Percentiles rank a stretch among this genome's conserved stretches.
These are phyloP conservation scores for Aptenodytes forsteri DNA, from an alignment of 2,113 vertebrate genomes.

Conservation along the genomic window DNA sequence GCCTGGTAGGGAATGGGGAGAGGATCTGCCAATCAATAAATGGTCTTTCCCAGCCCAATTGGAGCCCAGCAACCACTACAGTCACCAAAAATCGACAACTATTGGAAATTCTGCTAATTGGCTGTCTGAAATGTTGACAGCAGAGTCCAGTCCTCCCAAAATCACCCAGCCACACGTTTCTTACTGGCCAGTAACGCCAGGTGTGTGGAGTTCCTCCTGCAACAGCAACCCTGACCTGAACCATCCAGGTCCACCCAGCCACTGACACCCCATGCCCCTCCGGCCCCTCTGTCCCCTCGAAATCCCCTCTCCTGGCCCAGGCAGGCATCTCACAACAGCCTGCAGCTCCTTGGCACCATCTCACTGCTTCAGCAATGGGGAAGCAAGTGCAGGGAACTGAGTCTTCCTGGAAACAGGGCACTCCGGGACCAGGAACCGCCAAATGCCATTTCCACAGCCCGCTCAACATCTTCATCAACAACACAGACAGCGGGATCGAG, in stretches of 20 bases:
- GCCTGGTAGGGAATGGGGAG: not conserved
- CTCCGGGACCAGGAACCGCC: not conserved
- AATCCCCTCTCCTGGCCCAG: not conserved
- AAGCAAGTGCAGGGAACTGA: not conserved
- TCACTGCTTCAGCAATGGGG: not conserved
- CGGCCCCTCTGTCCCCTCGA: fast-evolving
- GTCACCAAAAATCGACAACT: not conserved
- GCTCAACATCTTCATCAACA: not conserved
- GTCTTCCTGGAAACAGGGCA: not conserved
- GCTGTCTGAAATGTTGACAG: not conserved
- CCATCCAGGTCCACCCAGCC: not conserved
- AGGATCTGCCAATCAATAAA: not conserved
- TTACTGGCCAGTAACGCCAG: fast-evolving
- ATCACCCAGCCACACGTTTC: not conserved
- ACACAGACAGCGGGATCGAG: not conserved
- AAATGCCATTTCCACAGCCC: not conserved
- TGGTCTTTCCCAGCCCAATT: not conserved
- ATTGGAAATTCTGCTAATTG: not conserved
- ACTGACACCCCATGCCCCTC: fast-evolving
- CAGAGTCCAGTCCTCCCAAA: not conserved
- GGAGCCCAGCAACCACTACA: not conserved
- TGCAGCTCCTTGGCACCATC: not conserved
- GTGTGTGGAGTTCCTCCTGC: fast-evolving
- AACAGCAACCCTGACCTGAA: not conserved
- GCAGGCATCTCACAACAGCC: not conserved